Base-by-base conservation (phyloP, 2,113 vertebrate species). In the Sitta europaea region DNA sequence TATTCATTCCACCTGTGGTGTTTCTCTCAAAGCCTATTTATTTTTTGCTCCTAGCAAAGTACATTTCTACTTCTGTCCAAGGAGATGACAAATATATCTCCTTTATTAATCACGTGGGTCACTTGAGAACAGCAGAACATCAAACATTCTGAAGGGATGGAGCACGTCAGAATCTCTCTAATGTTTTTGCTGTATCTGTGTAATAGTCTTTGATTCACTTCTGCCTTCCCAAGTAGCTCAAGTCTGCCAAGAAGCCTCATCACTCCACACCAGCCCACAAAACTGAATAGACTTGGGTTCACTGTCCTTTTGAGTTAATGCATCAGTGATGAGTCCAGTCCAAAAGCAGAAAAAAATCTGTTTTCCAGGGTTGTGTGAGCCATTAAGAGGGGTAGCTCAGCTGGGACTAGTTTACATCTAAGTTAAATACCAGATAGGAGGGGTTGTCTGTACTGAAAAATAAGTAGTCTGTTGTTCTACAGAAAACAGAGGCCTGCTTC, bases 401-500 rank as follows among this genome's bases (percentile, higher is more conserved):
- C 77, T 87, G 94, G 97, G 96, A 96, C 88, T 86, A 86, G 94
- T 93, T 96, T 83, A 94, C 87, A 72, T 93, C 10, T 93, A 96
- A 97, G 94, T 96, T 94, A 94, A 97, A 96, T 96, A 96, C 90
- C 96, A 97, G 97, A 90, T 94, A 97, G 45, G 92, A 92, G 88
- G 17, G 85, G 92, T 94, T 96, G 97, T 97, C 93, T 94, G 48
- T 91, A 15, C 90, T 96, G 94, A 92, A 96, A 97, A 96, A 96
- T 96, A 89, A 96, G 94, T 96, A 82, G 55, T 63, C 93, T 97
- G 91, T 84, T 86, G 23, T 97, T 98, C 96, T 96, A 95, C 95
- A 95, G 93, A 98, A 97, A 98, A 97, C 97, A 98, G 98, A 97
- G 97, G 82, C 80, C 96, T 1, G 33, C 94, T 97, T 97, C 96